Percentiles rank a stretch among this genome's conserved stretches.
Evolutionary conservation across 2,888 invertebrate genomes (phyloP).

Genomic region (Cancer borealis): DNA sequence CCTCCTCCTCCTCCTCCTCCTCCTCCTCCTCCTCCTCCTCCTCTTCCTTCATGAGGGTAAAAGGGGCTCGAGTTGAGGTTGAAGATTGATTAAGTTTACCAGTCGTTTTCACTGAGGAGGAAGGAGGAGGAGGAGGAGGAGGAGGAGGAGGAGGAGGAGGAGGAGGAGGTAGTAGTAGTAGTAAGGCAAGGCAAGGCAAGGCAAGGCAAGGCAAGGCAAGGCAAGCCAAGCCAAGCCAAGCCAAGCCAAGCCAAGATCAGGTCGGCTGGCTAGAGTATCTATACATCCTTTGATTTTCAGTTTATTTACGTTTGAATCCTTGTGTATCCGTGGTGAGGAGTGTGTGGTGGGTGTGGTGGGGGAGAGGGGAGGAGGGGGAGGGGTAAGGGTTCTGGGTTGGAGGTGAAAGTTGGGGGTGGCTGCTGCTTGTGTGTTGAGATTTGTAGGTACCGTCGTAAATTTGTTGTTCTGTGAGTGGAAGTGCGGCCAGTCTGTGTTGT

Average conservation of each 20-base stretch:
- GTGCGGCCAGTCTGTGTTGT: neutral
- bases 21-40: no score
- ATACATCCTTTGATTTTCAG: neutral
- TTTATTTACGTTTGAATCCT: neutral
- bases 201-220: no score
- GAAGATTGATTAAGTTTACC: slow-evolving; percentile 20
- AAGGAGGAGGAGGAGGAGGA: neutral
- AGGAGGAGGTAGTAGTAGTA: neutral
- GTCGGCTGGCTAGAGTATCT: neutral
- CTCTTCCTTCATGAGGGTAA: neutral
- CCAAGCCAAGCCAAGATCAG: no score
- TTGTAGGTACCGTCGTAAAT: neutral
- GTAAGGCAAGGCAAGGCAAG: no score
- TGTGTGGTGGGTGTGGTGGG: no score
- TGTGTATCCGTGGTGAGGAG: no score
- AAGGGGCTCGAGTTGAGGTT: neutral
- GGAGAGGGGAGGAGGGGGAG: no score
- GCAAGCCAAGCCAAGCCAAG: no score
- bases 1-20: no score
- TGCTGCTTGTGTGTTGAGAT: no score
- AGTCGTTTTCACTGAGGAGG: neutral
- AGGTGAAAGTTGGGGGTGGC: no score
- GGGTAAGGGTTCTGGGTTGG: no score
- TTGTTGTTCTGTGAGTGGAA: slow-evolving; percentile 1
- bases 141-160: neutral